Percentiles rank a stretch among this genome's conserved stretches.
Conservation (phyloP, 2,888 invertebrate species). For the Gerris lacustris region DNA sequence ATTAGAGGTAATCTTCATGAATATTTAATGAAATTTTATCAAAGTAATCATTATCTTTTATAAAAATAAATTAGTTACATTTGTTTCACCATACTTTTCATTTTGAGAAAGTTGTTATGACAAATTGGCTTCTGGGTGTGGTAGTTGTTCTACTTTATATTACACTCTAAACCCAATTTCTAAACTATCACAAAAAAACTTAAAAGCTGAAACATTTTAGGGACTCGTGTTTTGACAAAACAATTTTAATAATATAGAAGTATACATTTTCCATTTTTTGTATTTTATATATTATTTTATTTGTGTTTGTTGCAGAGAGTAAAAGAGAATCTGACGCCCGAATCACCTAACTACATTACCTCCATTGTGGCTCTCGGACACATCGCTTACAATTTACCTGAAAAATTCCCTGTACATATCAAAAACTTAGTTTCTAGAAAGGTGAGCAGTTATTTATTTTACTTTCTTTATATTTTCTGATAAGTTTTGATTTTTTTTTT, state of each 20-base stretch:
- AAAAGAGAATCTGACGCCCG: conserved; percentile 59
- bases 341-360: conserved; percentile 74
- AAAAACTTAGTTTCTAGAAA: conserved; percentile 89
- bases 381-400: conserved; percentile 83
- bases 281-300: too few species aligned
- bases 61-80: not conserved
- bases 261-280: too few species aligned
- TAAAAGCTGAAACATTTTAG: too few species aligned
- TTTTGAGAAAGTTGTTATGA: too few species aligned
- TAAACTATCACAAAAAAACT: too few species aligned
- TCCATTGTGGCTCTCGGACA: conserved; percentile 90
- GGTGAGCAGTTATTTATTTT: conserved; percentile 38
- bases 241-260: too few species aligned
- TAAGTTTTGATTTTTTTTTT: too few species aligned
- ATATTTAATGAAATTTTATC: not conserved
- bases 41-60: not conserved
- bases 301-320: conserved; percentile 40
- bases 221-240: too few species aligned
- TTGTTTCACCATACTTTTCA: too few species aligned
- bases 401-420: conserved; percentile 76
- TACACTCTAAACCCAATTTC: too few species aligned
- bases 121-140: too few species aligned
- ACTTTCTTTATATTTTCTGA: conserved; percentile 8
- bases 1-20: conserved; percentile 45
- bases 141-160: too few species aligned